Evolutionary conservation across 2,113 vertebrate genomes (phyloP), one percentile per base, ranked within the genome.

Genomic region (Nannobrachium achirus): DNA sequence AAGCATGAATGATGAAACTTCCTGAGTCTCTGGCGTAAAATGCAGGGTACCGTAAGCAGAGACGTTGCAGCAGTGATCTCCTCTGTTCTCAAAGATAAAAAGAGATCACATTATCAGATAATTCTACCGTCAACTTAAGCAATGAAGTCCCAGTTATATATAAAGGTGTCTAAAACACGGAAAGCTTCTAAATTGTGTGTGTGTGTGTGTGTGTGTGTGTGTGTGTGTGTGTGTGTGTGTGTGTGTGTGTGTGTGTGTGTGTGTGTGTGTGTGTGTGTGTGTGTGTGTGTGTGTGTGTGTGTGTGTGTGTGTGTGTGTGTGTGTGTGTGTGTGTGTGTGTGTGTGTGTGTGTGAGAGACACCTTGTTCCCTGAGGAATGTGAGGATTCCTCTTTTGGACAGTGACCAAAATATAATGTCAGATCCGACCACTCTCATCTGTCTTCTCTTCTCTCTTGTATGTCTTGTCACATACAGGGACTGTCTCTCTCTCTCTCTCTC

Each of bases 321-420:
- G 14, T 0, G 20, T 4, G 25, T 33, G 25, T 33, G 20, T 25
- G 25, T 33, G 25, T 33, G 25, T n/a, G 14, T 0, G 20, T 4
- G 25, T 33, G 25, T 33, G 20, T 25, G 25, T 33, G 25, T 33
- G 25, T 4, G 25, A 4, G 25, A 5, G 25, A 33, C 25, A 33
- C 25, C 6, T 3, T 57, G 18, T 20, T 45, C 75, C 75, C 69
- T 59, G 19, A 63, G 60, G 76, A 67, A 56, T 66, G 66, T 59
- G 19, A 63, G 60, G 76, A 67, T 58, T 66, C 55, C 15, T 74
- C 71, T 55, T 51, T 65, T 65, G 20, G 52, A 55, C 44, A 20
- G 57, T 51, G 0, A 20, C 52, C n/a, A 53, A 7, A 1, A 76
- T 70, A 5, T 33, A 56, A 64, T 55, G 71, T 79, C 20, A 56